A percentile compares a stretch with the other conserved stretches of the same genome.
phyloP scores from a whole-genome alignment of 92 coral and sea anemone species.

The Hydrozoanthus gracilis region DNA sequence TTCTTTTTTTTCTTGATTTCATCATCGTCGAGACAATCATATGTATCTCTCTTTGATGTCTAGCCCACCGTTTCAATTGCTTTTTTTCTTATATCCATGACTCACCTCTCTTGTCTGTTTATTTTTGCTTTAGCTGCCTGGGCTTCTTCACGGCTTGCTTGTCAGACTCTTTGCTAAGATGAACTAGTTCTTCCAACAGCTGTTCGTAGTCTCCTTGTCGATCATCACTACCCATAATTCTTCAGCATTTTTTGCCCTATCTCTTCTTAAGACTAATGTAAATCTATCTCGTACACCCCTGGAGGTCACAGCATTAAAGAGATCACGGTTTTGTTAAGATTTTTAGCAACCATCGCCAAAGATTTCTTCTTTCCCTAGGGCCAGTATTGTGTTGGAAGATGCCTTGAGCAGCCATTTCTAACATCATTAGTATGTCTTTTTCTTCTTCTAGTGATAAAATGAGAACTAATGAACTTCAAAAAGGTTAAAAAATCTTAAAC shows the following conservation, averaged over 20 bases:
- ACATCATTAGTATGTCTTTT: neutral
- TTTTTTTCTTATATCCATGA: too few species aligned
- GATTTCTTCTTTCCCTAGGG: slow-evolving; percentile 47
- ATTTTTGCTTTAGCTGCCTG: neutral
- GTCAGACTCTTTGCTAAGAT: too few species aligned
- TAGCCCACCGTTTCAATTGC: slow-evolving; percentile 45
- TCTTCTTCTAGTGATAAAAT: neutral
- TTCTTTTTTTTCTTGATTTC: slow-evolving; percentile 35
- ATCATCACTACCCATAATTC: neutral
- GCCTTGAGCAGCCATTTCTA: neutral
- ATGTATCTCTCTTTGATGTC: neutral
- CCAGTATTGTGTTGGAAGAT: neutral
- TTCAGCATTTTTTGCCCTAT: slow-evolving; percentile 33
- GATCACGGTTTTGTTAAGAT: slow-evolving; percentile 22
- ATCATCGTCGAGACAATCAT: slow-evolving; percentile 19
- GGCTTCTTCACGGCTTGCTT: slow-evolving; percentile 6
- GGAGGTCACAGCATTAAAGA: slow-evolving; percentile 1
- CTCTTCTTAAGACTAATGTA: slow-evolving; percentile 7
- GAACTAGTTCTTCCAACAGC: too few species aligned
- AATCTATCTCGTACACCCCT: slow-evolving; percentile 25
- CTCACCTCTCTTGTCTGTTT: neutral
- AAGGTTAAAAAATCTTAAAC: too few species aligned
- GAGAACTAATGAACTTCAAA: too few species aligned
- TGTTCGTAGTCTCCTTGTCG: slow-evolving; percentile 12
- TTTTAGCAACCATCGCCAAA: slow-evolving; percentile 37